These are phyloP conservation scores for Platysternon megacephalum DNA, from an alignment of 2,113 vertebrate genomes.

Conservation along the genomic window DNA sequence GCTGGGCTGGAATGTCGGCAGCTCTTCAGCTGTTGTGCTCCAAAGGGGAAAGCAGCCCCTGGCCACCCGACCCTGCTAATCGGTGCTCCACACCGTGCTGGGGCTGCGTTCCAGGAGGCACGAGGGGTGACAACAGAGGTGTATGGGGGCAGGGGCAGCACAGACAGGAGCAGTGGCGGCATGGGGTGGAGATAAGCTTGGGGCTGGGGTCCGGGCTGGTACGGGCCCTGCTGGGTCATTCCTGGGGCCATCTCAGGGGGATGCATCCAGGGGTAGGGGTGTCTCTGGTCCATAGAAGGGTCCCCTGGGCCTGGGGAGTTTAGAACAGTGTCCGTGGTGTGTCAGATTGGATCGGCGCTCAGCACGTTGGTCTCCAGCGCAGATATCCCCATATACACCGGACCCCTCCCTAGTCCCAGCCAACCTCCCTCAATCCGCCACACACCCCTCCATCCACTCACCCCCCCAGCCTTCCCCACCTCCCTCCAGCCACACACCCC, in stretches of 20 bases:
- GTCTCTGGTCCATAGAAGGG: not conserved
- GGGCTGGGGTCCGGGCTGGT: no score
- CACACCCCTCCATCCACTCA: no score
- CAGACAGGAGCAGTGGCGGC: not conserved
- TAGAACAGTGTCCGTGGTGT: not conserved
- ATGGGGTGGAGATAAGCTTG: not conserved
- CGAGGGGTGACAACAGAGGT: no score
- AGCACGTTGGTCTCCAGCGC: not conserved
- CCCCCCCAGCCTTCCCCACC: no score
- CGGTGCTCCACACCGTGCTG: not conserved
- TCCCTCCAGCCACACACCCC: no score
- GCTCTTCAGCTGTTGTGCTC: not conserved
- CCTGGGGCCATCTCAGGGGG: not conserved
- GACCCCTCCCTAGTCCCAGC: no score
- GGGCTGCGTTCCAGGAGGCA: not conserved
- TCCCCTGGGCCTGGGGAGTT: not conserved
- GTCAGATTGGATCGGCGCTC: not conserved
- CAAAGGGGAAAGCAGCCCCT: no score
- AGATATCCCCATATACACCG: not conserved
- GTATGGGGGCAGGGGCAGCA: no score
- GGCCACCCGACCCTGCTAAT: not conserved
- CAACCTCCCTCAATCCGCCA: no score
- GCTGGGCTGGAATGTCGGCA: not conserved
- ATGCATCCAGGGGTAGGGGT: not conserved
- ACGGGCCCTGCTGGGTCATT: not conserved